A percentile compares a stretch with the other conserved stretches of the same genome.
phyloP scores from a whole-genome alignment of 2,888 invertebrate species.

The Amblyjoppa fuscipennis region DNA sequence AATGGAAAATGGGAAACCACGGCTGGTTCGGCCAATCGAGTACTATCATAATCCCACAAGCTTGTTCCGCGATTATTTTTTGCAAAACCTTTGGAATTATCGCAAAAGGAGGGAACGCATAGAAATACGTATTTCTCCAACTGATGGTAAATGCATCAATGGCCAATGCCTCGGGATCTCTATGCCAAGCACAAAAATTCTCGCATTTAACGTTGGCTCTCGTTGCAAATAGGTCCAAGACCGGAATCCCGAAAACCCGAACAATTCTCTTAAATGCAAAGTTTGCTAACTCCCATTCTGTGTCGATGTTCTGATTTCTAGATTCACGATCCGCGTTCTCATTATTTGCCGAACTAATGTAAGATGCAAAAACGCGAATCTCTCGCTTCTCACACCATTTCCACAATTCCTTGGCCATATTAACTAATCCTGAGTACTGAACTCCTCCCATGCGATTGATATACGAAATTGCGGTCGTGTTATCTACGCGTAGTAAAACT shows the following conservation, averaged over 20 bases:
- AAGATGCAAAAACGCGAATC: slow-evolving; percentile 65
- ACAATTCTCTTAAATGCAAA: slow-evolving; percentile 55
- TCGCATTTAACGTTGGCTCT: slow-evolving; percentile 63
- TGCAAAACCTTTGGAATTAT: slow-evolving; percentile 65
- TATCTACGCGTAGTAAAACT: slow-evolving; percentile 51
- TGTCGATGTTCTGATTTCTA: slow-evolving; percentile 60
- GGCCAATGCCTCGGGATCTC: slow-evolving; percentile 57
- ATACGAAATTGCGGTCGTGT: slow-evolving; percentile 29
- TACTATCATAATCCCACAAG: slow-evolving; percentile 54
- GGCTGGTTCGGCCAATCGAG: slow-evolving; percentile 56
- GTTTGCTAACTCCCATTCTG: slow-evolving; percentile 66
- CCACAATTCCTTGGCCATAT: slow-evolving; percentile 61
- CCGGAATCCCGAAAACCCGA: slow-evolving; percentile 47
- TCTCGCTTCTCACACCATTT: slow-evolving; percentile 64
- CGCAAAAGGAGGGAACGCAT: slow-evolving; percentile 71
- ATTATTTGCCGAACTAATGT: slow-evolving; percentile 59
- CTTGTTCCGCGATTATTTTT: slow-evolving; percentile 60
- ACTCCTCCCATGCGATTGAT: slow-evolving; percentile 66
- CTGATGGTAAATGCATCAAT: slow-evolving; percentile 51
- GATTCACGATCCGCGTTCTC: slow-evolving; percentile 70
- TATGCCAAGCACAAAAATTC: slow-evolving; percentile 63
- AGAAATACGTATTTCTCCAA: slow-evolving; percentile 63
- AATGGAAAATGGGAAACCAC: slow-evolving; percentile 54
- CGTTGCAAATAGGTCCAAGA: slow-evolving; percentile 66
- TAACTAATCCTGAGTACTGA: slow-evolving; percentile 54